Evolutionary conservation across 2,888 invertebrate species (phyloP).

Genomic region (Eupeodes luniger): DNA sequence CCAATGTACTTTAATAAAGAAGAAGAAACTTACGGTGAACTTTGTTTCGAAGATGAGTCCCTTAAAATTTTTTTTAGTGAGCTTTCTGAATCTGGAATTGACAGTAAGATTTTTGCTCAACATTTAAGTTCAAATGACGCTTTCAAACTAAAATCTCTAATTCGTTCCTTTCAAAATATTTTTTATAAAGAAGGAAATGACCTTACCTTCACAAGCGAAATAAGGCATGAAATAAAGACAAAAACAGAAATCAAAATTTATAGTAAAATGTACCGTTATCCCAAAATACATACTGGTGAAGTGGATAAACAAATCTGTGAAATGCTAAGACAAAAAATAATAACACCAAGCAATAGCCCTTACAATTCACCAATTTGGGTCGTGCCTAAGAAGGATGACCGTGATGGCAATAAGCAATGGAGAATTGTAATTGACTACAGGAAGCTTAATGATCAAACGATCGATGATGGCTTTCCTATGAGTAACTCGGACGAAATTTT

Average conservation of each 20-base stretch:
- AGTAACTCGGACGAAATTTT: no score
- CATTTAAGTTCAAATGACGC: not conserved
- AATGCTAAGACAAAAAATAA: conserved; percentile 75
- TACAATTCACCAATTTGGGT: conserved; percentile 49
- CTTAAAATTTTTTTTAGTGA: conserved; percentile 4
- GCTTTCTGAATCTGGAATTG: not conserved
- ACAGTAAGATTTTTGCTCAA: no score
- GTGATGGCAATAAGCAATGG: not conserved
- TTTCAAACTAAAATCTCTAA: no score
- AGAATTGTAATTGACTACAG: conserved; percentile 30
- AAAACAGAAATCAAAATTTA: conserved; percentile 46
- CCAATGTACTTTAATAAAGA: no score
- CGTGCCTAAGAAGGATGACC: conserved; percentile 50
- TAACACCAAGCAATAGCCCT: conserved; percentile 74
- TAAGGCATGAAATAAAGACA: not conserved
- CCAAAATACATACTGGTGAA: conserved; percentile 59
- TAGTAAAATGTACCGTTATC: conserved; percentile 59
- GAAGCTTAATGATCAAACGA: no score
- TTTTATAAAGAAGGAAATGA: no score
- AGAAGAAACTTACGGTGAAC: no score
- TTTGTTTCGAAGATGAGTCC: no score
- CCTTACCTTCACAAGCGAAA: no score
- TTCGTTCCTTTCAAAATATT: no score
- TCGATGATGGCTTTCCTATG: no score
- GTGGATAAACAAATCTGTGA: conserved; percentile 58